Evolutionary conservation across 2,113 vertebrate species (phyloP).

Genomic region (Gallinago media): DNA sequence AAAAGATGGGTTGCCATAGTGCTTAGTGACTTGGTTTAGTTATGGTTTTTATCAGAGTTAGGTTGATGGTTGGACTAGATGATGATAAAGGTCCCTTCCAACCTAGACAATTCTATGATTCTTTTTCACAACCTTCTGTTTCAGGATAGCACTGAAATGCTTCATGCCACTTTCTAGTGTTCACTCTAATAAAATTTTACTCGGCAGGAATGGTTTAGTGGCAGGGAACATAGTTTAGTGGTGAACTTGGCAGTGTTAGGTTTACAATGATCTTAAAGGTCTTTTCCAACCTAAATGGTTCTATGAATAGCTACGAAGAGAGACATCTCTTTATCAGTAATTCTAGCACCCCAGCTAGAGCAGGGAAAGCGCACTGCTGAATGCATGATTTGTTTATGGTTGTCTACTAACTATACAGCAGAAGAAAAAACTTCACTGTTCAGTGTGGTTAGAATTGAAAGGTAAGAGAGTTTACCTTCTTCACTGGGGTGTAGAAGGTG

Average conservation of each 20-base stretch:
- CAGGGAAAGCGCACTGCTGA: not conserved
- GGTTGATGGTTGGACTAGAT: no score
- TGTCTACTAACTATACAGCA: not conserved
- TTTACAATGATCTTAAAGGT: not conserved
- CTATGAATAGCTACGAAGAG: not conserved
- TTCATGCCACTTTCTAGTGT: not conserved
- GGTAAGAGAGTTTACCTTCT: not conserved
- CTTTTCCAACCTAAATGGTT: not conserved
- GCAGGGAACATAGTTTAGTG: not conserved
- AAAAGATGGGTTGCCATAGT: no score
- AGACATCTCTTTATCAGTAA: not conserved
- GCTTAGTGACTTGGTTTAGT: no score
- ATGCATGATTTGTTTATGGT: not conserved
- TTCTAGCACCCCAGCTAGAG: not conserved
- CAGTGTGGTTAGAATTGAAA: not conserved
- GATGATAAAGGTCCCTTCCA: no score
- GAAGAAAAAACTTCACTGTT: not conserved
- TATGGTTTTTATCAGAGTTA: no score
- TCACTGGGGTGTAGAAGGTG: not conserved
- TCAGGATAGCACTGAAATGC: not conserved
- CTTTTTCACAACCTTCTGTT: not conserved
- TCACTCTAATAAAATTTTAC: not conserved
- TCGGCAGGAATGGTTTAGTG: not conserved
- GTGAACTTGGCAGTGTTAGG: not conserved
- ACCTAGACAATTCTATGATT: no score